These are phyloP conservation scores for Macroteleia sp. DNA, from an alignment of 2,888 invertebrate genomes.

Conservation along the genomic window DNA sequence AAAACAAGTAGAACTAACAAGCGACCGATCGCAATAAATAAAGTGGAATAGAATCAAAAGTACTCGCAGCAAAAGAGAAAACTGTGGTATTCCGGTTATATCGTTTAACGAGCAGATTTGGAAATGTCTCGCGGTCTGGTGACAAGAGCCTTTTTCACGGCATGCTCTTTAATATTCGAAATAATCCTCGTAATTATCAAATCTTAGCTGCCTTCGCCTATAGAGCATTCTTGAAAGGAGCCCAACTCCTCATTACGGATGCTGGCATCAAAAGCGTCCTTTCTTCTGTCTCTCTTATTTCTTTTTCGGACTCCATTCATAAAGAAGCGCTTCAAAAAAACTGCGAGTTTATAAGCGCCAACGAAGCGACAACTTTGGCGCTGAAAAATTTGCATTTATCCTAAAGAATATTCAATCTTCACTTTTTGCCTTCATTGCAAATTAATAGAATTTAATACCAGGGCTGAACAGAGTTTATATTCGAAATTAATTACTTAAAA, in stretches of 20 bases:
- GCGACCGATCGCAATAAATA: slow-evolving; percentile 8
- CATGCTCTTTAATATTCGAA: slow-evolving; percentile 76
- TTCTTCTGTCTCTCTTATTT: slow-evolving; percentile 59
- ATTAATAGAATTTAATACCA: slow-evolving; percentile 10
- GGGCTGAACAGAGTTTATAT: neutral
- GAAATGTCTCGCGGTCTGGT: slow-evolving; percentile 82
- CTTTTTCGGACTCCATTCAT: slow-evolving; percentile 52
- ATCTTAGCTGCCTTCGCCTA: slow-evolving; percentile 75
- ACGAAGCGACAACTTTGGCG: slow-evolving; percentile 56
- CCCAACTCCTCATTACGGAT: slow-evolving; percentile 80
- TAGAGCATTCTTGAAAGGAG: slow-evolving; percentile 80
- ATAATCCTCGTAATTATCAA: slow-evolving; percentile 84
- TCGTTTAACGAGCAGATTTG: slow-evolving; percentile 63
- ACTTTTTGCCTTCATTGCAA: slow-evolving; percentile 1
- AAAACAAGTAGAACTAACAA: slow-evolving; percentile 33
- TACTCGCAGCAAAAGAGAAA: slow-evolving; percentile 2
- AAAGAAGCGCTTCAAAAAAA: slow-evolving; percentile 58
- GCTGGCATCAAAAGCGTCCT: slow-evolving; percentile 67
- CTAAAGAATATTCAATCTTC: slow-evolving; percentile 28
- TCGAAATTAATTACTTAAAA: no score
- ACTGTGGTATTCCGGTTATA: slow-evolving; percentile 19
- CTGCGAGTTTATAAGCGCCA: slow-evolving; percentile 52
- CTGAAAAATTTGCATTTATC: slow-evolving; percentile 45
- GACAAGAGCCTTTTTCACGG: slow-evolving; percentile 74
- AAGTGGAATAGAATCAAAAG: slow-evolving; percentile 22